Base-by-base conservation (phyloP, 92 coral and sea anemone genomes). In the Actinostola sp. region DNA sequence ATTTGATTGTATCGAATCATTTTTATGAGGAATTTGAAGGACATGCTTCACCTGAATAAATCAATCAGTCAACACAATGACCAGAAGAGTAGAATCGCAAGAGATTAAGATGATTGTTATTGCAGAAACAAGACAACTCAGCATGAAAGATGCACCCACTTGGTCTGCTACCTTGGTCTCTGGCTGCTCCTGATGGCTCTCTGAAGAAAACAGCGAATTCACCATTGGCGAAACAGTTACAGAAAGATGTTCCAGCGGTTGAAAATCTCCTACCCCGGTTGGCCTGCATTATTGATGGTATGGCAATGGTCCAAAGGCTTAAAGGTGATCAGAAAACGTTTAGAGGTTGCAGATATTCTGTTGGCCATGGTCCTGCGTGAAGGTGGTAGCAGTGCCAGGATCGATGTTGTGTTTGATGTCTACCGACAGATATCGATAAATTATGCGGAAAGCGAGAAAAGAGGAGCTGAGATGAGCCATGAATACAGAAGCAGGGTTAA, bases 21-120 rank as follows among this genome's bases (percentile, higher is more conserved):
- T n/a, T 85, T 79, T 67, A 23, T 85, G 85, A 43, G 52, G 34
- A 71, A 84, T 21, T 33, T 84, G 36, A 39, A 57, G 61, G 84
- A 57, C 28, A 83, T 83, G 88, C 75, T 84, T n/a, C 84, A 84
- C 35, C 61, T 84, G 67, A 24, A 67, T 62, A 36, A 65, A 44
- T 36, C 78, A 55, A 53, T 19, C 27, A 23, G 36, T 39, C 70
- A 79, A 46, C 79, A 79, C 82, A 56, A 55, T 11, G 82, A 77
- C 23, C 82, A 67, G 14, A 38, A 34, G 23, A 39, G 61, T 35
- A 77, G 82, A 56, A 77, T 67, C 29, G 13, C 67, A 41, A 67
- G 63, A 24, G 82, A 77, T 57, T 69, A 77, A 67, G 23, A 80
- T 71, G 79, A 53, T 80, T 49, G 45, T 72, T 14, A 66, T 81